phyloP scores from a whole-genome alignment of 2,797 vertebrate genomes.

The Eulemur coronatus region DNA sequence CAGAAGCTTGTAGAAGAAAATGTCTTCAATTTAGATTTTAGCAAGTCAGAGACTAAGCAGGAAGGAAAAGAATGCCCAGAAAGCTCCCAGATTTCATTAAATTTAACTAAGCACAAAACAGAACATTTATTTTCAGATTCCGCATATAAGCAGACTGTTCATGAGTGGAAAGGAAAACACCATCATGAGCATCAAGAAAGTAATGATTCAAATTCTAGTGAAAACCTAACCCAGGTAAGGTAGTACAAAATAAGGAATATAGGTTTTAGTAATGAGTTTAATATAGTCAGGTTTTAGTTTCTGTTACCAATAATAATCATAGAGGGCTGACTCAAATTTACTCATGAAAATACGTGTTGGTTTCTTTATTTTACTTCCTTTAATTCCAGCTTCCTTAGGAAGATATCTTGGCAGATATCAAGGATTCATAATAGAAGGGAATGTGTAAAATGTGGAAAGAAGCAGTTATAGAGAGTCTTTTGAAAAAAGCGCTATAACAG shows the following conservation, averaged over 20 bases:
- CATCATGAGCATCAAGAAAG: not conserved
- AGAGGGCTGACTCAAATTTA: not conserved
- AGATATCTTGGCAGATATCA: not conserved
- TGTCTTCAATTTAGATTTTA: constrained; percentile 27
- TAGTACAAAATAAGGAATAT: not conserved
- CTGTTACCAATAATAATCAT: not conserved
- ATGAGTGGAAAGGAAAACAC: constrained; percentile 38
- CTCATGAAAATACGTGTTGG: not conserved
- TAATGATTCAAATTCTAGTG: constrained; percentile 6
- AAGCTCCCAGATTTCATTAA: constrained; percentile 9
- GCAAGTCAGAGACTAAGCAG: constrained; percentile 20
- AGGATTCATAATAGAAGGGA: not conserved
- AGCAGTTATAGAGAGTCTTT: not conserved
- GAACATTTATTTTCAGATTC: constrained; percentile 14
- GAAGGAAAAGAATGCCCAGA: constrained; percentile 58
- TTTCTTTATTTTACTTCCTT: not conserved
- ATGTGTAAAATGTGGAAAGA: not conserved
- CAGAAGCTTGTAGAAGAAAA: constrained; percentile 49
- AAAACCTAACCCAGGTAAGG: constrained; percentile 56
- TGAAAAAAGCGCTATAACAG: not conserved
- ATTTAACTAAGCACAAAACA: constrained; percentile 48
- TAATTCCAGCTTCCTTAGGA: not conserved
- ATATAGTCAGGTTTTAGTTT: not conserved
- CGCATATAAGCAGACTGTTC: not conserved
- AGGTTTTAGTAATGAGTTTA: not conserved